Evolutionary conservation across 2,888 invertebrate genomes (phyloP).

Genomic region (Drosophila recens): DNA sequence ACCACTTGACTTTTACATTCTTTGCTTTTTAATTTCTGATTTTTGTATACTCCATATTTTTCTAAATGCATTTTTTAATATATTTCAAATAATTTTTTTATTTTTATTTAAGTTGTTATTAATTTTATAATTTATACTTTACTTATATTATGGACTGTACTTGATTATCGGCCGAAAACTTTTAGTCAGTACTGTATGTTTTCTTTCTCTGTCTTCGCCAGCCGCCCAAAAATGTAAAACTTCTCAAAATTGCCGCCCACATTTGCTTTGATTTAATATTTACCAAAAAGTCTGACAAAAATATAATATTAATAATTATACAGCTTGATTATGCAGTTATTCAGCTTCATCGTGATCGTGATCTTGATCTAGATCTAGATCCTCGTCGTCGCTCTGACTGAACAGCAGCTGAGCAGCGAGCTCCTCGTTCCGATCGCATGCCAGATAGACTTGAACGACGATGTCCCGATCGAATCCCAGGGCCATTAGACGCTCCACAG

Average conservation of each 20-base stretch:
- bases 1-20: too few relatives aligned
- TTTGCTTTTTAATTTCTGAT: too few relatives aligned
- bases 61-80: too few relatives aligned
- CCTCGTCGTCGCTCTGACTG: constrained; percentile 74
- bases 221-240: neutral
- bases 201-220: too few relatives aligned
- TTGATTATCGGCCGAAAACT: too few relatives aligned
- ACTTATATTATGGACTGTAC: too few relatives aligned
- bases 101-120: too few relatives aligned
- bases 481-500: constrained; percentile 72
- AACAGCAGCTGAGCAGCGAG: constrained; percentile 77
- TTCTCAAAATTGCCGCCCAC: neutral
- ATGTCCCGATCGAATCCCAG: constrained; percentile 74
- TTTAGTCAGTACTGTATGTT: too few relatives aligned
- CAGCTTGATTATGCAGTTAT: neutral
- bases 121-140: too few relatives aligned
- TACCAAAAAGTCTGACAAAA: neutral
- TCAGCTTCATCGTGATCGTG: neutral
- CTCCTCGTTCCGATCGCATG: constrained; percentile 80
- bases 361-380: neutral
- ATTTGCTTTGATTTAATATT: neutral
- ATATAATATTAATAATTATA: neutral
- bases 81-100: too few relatives aligned
- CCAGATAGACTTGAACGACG: constrained; percentile 74
- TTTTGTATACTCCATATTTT: too few relatives aligned